These are phyloP conservation scores for Rhynchopsitta pachyrhyncha DNA, from an alignment of 2,113 vertebrate species.

Conservation along the genomic window DNA sequence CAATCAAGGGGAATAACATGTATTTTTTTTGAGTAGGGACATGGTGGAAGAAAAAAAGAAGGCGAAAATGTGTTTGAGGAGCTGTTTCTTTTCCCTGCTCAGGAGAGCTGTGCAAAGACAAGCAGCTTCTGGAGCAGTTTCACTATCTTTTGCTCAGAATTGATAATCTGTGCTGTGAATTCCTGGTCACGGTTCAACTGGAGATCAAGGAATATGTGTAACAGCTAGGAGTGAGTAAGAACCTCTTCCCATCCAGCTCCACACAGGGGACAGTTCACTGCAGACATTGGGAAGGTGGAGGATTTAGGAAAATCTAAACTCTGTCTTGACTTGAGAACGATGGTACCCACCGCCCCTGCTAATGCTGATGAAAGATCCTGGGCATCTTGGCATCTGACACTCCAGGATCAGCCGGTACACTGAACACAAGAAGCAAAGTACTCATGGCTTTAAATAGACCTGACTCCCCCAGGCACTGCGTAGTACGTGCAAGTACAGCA, in stretches of 20 bases:
- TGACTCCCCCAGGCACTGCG: background rate
- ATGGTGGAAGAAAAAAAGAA: background rate
- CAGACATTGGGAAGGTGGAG: background rate
- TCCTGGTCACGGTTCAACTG: background rate
- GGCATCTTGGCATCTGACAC: background rate
- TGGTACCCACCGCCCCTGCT: background rate
- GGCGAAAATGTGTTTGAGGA: background rate
- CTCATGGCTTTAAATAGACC: background rate
- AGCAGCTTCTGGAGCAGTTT: background rate
- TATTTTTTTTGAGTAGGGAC: background rate
- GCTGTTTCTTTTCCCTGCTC: background rate
- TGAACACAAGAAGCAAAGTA: background rate
- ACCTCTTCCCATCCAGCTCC: background rate
- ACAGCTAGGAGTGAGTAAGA: background rate
- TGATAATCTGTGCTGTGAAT: background rate
- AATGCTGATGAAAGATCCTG: rapidly evolving
- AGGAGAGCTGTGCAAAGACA: background rate
- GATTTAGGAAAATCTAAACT: background rate
- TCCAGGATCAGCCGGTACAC: background rate
- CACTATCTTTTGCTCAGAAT: background rate
- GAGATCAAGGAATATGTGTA: background rate
- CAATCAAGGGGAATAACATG: background rate
- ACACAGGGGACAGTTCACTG: background rate
- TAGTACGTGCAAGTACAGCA: rapidly evolving
- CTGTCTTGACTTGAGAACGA: too few relatives aligned